Evolutionary conservation across 2,797 vertebrate species (phyloP), one percentile per base, ranked within the genome.

Genomic region (Nyctalus aviator): DNA sequence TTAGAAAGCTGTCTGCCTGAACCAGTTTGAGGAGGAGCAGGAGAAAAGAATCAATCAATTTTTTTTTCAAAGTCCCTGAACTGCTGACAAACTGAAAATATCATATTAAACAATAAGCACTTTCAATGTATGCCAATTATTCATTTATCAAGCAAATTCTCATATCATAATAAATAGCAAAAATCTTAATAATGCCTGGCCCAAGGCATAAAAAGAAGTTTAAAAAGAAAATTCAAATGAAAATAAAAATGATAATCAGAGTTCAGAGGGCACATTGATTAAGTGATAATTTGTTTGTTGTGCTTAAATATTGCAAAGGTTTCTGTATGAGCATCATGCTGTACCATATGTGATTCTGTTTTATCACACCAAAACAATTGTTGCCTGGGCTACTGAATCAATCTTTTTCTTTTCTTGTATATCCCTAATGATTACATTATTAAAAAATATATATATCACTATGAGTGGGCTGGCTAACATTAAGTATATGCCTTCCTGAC

Each of bases 171-270:
- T 17, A 57, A 85, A 71, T 5, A 50, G 4, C 6, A 78, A 78
- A 89, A 55, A 76, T 21, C 2, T 37, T 73, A 72, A 44, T n/a
- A 81, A 69, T 83, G 12, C 1, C n/a, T 79, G 14, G n/a, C 11
- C 48, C 50, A 55, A 82, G 68, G 8, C 41, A 92, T 89, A 27
- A 90, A 93, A 94, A 13, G 21, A 32, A 20, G 84, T 93, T 35
- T 76, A 62, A 32, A 84, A 91, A 93, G 72, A 86, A 96, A 96
- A 90, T 71, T 78, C 95, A 92, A 72, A 95, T 92, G 50, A 79
- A 91, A 92, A 89, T 94, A 85, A 94, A 96, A 94, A 90, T 71
- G 82, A 68, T 94, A 96, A 94, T 95, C 90, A 91, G 32, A 84
- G 50, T 93, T 66, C 59, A 90, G 79, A 88, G 79, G 68, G 71